Conservation (phyloP, 2,888 invertebrate species). For the Chrysolina oricalcia region DNA sequence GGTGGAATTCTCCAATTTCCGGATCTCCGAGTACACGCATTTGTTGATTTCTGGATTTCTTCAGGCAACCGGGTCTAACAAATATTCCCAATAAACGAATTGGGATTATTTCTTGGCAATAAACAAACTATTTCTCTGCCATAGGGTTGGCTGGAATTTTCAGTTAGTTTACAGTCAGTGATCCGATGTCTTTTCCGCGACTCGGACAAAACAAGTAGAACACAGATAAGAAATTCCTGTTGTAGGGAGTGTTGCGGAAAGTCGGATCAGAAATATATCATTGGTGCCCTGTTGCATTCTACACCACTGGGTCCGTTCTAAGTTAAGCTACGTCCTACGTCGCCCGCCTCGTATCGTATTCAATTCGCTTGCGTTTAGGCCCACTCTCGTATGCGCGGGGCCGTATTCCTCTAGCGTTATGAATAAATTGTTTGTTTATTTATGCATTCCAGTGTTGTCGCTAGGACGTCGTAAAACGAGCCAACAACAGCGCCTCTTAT, state of each 20-base stretch:
- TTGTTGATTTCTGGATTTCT: too few species aligned
- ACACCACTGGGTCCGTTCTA: neutral
- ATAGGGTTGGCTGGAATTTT: too few species aligned
- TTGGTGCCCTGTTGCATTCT: neutral
- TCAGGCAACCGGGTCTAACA: too few species aligned
- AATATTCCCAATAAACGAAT: too few species aligned
- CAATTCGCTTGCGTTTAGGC: conserved; percentile 39
- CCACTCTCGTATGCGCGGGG: conserved; percentile 48
- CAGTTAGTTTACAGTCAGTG: too few species aligned
- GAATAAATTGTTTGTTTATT: conserved; percentile 55
- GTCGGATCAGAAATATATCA: neutral
- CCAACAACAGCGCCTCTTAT: conserved; percentile 25
- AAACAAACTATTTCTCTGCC: too few species aligned
- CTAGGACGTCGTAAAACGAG: conserved; percentile 29
- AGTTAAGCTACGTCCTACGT: conserved; percentile 36
- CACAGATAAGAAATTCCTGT: too few species aligned
- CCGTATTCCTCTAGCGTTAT: conserved; percentile 44
- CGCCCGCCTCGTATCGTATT: conserved; percentile 46
- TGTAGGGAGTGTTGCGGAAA: neutral
- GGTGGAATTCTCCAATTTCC: too few species aligned
- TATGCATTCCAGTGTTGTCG: conserved; percentile 51
- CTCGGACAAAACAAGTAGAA: too few species aligned
- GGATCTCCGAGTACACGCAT: too few species aligned
- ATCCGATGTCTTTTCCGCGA: too few species aligned
- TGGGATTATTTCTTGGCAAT: too few species aligned